Evolutionary conservation across 2,888 invertebrate genomes (phyloP), one percentile per base, ranked within the genome.

Genomic region (Plemyria rubiginata): DNA sequence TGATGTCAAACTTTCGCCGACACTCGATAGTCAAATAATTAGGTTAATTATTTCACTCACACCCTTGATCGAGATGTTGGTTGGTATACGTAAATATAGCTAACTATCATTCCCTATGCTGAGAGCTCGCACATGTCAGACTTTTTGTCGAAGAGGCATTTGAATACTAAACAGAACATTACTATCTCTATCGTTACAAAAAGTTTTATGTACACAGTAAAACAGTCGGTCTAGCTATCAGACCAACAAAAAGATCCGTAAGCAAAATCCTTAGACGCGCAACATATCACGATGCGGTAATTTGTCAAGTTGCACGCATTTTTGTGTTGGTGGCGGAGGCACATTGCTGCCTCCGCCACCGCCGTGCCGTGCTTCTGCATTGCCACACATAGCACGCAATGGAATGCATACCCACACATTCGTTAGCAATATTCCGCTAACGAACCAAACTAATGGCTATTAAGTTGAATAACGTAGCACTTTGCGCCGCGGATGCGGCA

Each of bases 381-480:
- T 15, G 43, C 43, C 32, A 16, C 13, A 61, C 57, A 29, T 63
- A 59, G 51, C 60, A 57, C 62, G 54, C 50, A 45, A 65, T 62
- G 56, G 60, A 83, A 84, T 78, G 81, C 86, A 83, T 83, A 82
- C 74, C 81, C 85, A 80, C 86, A 88, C 88, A 88, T 87, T 91
- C 91, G 90, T 92, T 90, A 90, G 90, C 90, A 87, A 90, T 92
- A 90, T 91, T 89, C 89, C 87, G 80, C 90, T 92, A 92, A 91
- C 92, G 91, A 92, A 92, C 90, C 88, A 85, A 89, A 89, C 90
- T 91, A 90, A 91, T 90, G 89, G 90, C 88, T 89, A 88, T 91
- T 90, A 89, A 88, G 82, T 89, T 87, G 88, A 90, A 90, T 90
- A 89, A 91, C 89, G 86, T 81, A 87, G 86, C 88, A 90, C 88